Conservation (phyloP, 2,888 invertebrate species). For the Drosophila tripunctata region DNA sequence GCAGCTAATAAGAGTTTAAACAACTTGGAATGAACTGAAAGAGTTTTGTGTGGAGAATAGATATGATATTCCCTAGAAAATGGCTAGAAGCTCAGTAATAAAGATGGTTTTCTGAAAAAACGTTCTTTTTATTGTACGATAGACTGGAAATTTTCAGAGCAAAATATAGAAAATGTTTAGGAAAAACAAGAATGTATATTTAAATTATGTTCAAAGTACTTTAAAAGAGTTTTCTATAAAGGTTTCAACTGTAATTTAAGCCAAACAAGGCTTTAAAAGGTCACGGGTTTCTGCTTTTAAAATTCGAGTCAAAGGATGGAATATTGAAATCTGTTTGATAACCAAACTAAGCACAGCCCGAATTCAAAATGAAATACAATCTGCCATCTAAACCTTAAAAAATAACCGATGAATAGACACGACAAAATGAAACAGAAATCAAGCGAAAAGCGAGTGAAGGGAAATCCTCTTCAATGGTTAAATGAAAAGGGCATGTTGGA, state of each 20-base stretch:
- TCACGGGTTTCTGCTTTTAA: background rate
- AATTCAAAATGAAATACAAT: constrained; percentile 29
- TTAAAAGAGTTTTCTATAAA: no score
- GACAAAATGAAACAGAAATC: background rate
- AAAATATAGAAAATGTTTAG: no score
- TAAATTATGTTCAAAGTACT: no score
- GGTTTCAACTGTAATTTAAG: background rate
- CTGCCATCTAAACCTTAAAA: constrained; percentile 13
- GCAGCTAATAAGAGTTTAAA: constrained; percentile 5
- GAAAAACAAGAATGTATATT: no score
- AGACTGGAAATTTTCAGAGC: background rate
- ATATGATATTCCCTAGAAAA: no score
- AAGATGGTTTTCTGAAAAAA: no score
- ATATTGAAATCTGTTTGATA: constrained; percentile 15
- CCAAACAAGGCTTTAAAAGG: background rate
- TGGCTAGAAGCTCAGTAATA: no score
- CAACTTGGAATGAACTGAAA: background rate
- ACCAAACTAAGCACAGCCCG: constrained; percentile 2
- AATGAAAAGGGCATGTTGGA: constrained; percentile 35
- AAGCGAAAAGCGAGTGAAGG: background rate
- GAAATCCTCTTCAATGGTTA: constrained; percentile 55
- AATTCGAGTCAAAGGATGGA: constrained; percentile 3
- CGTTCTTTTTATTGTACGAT: no score
- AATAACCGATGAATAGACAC: constrained; percentile 5
- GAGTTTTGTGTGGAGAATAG: background rate